Conservation (phyloP, 2,797 vertebrate genomes). For the Halcyon leucocephala region DNA sequence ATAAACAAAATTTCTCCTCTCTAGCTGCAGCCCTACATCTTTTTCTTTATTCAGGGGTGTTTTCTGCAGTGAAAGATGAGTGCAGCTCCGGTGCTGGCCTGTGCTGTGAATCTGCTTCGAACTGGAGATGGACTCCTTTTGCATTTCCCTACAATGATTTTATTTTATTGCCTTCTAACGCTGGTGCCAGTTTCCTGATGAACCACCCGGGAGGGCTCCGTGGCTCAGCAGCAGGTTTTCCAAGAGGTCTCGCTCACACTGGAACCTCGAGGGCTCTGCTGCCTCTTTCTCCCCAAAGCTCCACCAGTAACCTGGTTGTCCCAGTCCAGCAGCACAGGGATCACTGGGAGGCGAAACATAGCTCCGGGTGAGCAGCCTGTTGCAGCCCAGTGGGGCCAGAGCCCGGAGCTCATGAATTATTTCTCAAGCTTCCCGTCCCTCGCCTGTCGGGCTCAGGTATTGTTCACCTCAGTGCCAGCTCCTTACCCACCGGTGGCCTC, state of each 20-base stretch:
- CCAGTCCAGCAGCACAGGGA: neutral
- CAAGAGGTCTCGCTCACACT: neutral
- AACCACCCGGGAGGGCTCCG: neutral
- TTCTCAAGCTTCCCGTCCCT: constrained; percentile 29
- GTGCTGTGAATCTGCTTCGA: neutral
- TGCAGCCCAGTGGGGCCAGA: neutral
- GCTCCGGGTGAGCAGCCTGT: neutral
- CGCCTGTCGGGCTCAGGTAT: constrained; percentile 48
- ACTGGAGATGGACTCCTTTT: neutral
- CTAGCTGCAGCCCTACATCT: neutral
- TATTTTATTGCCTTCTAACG: neutral
- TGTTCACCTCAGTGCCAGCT: constrained; percentile 29
- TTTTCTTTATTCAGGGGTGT: neutral
- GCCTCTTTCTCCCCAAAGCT: neutral
- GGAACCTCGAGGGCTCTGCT: rapidly evolving
- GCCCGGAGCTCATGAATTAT: constrained; percentile 68
- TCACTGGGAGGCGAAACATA: neutral
- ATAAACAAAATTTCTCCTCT: neutral
- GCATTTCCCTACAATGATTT: neutral
- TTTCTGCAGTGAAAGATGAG: neutral
- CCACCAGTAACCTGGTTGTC: neutral
- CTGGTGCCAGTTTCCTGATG: neutral
- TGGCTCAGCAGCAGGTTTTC: neutral
- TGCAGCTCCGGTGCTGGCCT: neutral
- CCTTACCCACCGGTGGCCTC: neutral